These are phyloP conservation scores for Etheostoma perlongum DNA, from an alignment of 2,797 vertebrate species.

Conservation along the genomic window DNA sequence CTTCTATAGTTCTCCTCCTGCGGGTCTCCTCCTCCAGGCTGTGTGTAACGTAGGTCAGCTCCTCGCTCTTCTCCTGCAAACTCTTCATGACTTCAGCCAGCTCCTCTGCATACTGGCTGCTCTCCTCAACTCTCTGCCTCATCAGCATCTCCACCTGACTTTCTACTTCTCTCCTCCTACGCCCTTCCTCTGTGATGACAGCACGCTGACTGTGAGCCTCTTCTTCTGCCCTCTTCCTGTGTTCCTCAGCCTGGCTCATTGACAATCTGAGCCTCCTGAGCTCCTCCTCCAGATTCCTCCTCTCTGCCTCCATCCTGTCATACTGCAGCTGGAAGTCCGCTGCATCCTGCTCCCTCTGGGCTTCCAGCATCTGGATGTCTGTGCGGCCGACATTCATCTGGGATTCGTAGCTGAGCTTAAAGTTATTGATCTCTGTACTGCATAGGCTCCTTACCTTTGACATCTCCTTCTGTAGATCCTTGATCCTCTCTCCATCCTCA, in stretches of 20 bases:
- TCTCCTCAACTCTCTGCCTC: slow-evolving; percentile 87
- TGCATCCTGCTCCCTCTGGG: slow-evolving; percentile 89
- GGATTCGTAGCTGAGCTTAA: slow-evolving; percentile 95
- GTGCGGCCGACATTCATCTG: slow-evolving; percentile 92
- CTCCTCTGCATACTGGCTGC: slow-evolving; percentile 84
- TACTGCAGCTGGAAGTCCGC: slow-evolving; percentile 86
- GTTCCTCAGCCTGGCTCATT: slow-evolving; percentile 85
- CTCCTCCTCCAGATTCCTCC: slow-evolving; percentile 89
- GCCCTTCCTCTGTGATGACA: slow-evolving; percentile 85
- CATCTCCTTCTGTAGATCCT: slow-evolving; percentile 92
- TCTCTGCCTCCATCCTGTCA: slow-evolving; percentile 88
- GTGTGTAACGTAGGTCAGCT: slow-evolving; percentile 88
- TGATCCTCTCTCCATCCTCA: slow-evolving; percentile 87
- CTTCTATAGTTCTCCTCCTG: slow-evolving; percentile 88
- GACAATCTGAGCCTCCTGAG: slow-evolving; percentile 86
- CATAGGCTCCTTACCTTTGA: slow-evolving; percentile 97
- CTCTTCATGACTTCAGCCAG: slow-evolving; percentile 86
- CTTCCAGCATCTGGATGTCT: slow-evolving; percentile 90
- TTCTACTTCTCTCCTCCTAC: slow-evolving; percentile 91
- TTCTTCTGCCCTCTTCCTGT: slow-evolving; percentile 84
- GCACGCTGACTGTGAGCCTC: slow-evolving; percentile 85
- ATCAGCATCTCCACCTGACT: slow-evolving; percentile 86
- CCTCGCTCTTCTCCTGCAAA: slow-evolving; percentile 90
- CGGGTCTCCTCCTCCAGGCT: slow-evolving; percentile 90
- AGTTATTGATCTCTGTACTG: slow-evolving; percentile 92